Conservation (phyloP, 1,140 invertebrate genomes). For the Sogatella furcifera region DNA sequence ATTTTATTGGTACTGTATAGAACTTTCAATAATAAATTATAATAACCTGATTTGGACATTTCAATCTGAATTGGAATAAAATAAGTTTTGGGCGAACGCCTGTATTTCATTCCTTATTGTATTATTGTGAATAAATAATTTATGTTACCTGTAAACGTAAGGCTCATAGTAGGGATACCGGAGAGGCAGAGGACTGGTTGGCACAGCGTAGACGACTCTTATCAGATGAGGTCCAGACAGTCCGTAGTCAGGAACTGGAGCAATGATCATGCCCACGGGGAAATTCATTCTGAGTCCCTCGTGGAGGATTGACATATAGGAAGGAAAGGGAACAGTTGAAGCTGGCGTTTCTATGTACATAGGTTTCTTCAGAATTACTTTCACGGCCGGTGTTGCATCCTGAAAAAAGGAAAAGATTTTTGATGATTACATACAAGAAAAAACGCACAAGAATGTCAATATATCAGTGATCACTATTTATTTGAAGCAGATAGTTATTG, state of each 20-base stretch:
- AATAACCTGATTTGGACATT: no score
- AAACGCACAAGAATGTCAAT: no score
- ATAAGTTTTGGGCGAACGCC: no score
- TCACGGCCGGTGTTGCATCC: conserved; percentile 26
- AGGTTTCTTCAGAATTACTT: conserved; percentile 22
- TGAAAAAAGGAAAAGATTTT: no score
- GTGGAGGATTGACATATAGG: conserved; percentile 22
- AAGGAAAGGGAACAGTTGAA: conserved; percentile 22
- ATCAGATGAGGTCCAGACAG: conserved; percentile 19
- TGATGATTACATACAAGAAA: no score
- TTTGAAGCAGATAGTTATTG: no score
- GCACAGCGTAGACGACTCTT: conserved; percentile 26
- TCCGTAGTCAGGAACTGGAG: conserved; percentile 19
- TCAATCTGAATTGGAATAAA: no score
- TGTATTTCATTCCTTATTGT: no score
- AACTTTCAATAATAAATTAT: no score
- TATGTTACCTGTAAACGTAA: conserved; percentile 18
- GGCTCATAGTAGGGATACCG: conserved; percentile 18
- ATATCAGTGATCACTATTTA: no score
- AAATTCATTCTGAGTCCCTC: conserved; percentile 25
- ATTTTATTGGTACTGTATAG: no score
- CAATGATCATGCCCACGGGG: conserved; percentile 24
- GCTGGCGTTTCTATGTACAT: conserved; percentile 21
- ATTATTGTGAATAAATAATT: no score
- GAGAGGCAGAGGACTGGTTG: conserved; percentile 16